Base-by-base conservation (phyloP, 2,797 vertebrate species). In the Naso thynnoides region DNA sequence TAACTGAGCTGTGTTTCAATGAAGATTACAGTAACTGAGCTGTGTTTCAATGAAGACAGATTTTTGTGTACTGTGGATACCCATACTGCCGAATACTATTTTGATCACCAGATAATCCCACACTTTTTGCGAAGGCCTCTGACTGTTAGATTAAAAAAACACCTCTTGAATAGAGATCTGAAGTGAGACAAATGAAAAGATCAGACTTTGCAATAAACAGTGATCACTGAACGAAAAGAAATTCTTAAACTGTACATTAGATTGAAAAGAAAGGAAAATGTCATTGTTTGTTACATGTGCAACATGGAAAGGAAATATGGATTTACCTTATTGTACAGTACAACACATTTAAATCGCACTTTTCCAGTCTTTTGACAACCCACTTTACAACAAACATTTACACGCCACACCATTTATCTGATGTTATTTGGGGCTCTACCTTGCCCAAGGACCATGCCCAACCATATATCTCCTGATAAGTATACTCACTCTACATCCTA, bases 11-110 rank as follows among this genome's bases (percentile, higher is more conserved):
- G 47, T 71, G 65, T 42, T 67, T 26, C 31, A 81, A 73, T 48
- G 72, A n/a, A n/a, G n/a, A n/a, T 82, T 72, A 78, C 62, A 71
- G 67, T 45, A 69, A 81, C 53, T 64, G 53, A 67, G 64, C 61
- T 60, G 47, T 71, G 65, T 42, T 67, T 26, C 31, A 81, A 73
- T 48, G 72, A 73, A n/a, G 61, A 63, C 36, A 67, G 29, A 62
- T 11, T 38, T 82, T 71, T 76, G 52, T 72, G 42, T 73, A 67
- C 55, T 70, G 76, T 48, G 55, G 56, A 60, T 42, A 26, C 23
- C 56, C n/a, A 36, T 49, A 38, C 36, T 48, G 36, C 24, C 55
- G 76, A 52, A 83, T 52, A 50, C 11, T 64, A 44, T 68, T 75
- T 73, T 55, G 66, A 21, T 77, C 54, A 58, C 14, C 21, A 67